Conservation (phyloP, 2,797 vertebrate genomes). For the Garrulus glandarius region DNA sequence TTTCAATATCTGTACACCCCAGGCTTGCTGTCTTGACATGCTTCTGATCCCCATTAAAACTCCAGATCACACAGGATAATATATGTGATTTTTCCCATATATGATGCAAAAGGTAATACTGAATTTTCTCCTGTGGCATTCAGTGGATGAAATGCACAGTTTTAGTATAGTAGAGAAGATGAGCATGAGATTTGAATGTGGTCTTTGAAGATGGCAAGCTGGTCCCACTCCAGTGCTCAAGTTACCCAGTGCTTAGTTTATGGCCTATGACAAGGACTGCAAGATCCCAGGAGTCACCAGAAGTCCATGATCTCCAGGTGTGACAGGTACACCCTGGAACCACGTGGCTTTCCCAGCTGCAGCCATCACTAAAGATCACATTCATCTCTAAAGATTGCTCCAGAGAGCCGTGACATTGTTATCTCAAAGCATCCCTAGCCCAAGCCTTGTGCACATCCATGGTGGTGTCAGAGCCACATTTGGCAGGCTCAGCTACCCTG, state of each 20-base stretch:
- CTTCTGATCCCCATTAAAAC: neutral
- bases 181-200: neutral
- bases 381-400: neutral
- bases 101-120: neutral
- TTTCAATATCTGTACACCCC: neutral
- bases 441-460: rapidly evolving
- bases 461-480: neutral
- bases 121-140: neutral
- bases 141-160: neutral
- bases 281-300: neutral
- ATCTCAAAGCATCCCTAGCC: neutral
- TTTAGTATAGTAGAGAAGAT: neutral
- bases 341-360: neutral
- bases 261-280: neutral
- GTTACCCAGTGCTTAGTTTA: neutral
- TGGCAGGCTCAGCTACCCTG: neutral
- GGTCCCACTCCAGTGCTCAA: neutral
- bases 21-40: neutral
- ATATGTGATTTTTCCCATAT: neutral
- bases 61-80: neutral
- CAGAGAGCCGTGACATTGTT: neutral
- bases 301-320: neutral
- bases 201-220: neutral
- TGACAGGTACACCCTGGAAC: neutral
- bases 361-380: neutral